Base-by-base conservation (phyloP, 2,113 vertebrate genomes). In the Poeciliopsis prolifica region DNA sequence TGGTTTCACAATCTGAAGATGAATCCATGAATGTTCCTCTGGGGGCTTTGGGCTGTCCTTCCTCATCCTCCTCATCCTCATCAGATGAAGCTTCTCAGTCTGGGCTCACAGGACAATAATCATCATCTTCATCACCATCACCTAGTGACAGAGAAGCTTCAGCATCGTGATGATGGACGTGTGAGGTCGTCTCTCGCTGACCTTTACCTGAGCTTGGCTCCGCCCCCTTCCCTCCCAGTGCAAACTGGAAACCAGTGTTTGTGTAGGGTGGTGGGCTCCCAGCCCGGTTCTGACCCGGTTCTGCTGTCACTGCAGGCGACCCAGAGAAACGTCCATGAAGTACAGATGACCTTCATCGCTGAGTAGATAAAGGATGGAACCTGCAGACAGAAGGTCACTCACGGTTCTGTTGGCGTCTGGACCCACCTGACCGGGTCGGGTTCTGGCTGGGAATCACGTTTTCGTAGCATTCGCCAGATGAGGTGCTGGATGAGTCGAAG, bases 401-500 rank as follows among this genome's bases (percentile, higher is more conserved):
- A 37, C 40, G 40, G 40, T 13, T 12, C 13, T 42, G 13, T 42
- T 14, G 12, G 40, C 12, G 14, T 3, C 1, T 24, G 0, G 13
- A 80, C 90, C 70, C 15, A 91, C 89, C 81, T 0, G 74, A 69
- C 0, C 0, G 8, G 22, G 51, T 31, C 0, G 0, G 5, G 64
- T 26, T 0, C 1, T 77, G 69, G 0, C 26, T 13, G 0, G 11
- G 14, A 19, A 13, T 67, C 14, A 78, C 30, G 73, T 92, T 93
- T 66, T 92, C 84, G 37, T 93, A 93, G 76, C 30, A 48, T 63
- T 94, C 94, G 0, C 70, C 92, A 0, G 94, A 94, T 0, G 92
- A 93, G 5, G 92, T 94, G 62, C 91, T 94, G 77, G 90, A 92
- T 6, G 73, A 70, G 0, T 94, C 92, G 35, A 94, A 94, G 0